Evolutionary conservation across 2,888 invertebrate genomes (phyloP).

Genomic region (Patella caerulea): DNA sequence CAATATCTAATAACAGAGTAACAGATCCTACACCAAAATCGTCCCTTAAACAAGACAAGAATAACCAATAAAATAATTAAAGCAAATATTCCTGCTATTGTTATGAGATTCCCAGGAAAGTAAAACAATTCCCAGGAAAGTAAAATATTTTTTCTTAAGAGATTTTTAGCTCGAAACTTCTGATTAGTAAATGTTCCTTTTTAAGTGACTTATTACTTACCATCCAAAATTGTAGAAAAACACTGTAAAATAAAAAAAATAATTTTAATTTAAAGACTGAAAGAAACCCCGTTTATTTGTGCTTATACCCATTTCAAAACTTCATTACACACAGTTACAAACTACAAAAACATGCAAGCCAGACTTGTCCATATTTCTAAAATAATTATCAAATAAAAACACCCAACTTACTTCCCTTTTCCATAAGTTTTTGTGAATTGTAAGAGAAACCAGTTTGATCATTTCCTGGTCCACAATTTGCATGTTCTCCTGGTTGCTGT

Average conservation of each 20-base stretch:
- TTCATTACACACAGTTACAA: not conserved
- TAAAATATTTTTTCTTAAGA: too few relatives aligned
- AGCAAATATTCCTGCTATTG: not conserved
- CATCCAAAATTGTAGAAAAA: slow-evolving; percentile 91
- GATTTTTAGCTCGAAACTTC: too few relatives aligned
- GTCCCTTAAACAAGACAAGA: slow-evolving; percentile 74
- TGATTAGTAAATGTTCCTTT: too few relatives aligned
- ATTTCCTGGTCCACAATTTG: slow-evolving; percentile 84
- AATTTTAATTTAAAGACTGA: slow-evolving; percentile 38
- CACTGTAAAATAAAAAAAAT: slow-evolving; percentile 75
- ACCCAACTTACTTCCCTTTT: slow-evolving; percentile 78
- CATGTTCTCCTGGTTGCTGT: slow-evolving; percentile 87
- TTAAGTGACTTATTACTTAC: slow-evolving; percentile 56
- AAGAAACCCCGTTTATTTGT: not conserved
- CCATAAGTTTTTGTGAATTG: slow-evolving; percentile 87
- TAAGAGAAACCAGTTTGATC: slow-evolving; percentile 87
- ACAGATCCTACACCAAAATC: slow-evolving; percentile 88
- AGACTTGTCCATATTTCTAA: not conserved
- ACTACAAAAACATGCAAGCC: not conserved
- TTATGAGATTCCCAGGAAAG: not conserved
- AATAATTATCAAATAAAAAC: too few relatives aligned
- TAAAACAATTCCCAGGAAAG: too few relatives aligned
- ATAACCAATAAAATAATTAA: too few relatives aligned
- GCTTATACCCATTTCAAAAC: not conserved
- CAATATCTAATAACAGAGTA: slow-evolving; percentile 86